Evolutionary conservation across 2,113 vertebrate genomes (phyloP).

Genomic region (Takifugu bimaculatus): DNA sequence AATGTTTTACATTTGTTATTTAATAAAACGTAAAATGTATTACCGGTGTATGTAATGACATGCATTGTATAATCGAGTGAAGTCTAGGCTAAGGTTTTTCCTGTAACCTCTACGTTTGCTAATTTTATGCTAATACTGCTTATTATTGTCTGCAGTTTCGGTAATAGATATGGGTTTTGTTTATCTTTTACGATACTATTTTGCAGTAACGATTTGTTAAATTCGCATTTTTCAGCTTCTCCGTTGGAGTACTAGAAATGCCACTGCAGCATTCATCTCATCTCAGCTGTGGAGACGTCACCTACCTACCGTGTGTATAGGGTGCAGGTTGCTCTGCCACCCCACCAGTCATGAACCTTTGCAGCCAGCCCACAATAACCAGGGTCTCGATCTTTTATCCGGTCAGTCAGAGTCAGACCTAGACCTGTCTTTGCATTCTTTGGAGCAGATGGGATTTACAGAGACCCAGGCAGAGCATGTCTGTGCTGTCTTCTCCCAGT

Average conservation of each 20-base stretch:
- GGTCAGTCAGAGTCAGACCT: not conserved
- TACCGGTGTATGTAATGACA: not conserved
- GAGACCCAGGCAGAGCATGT: conserved; percentile 64
- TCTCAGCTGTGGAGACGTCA: not conserved
- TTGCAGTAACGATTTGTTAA: not conserved
- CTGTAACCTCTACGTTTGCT: conserved; percentile 27
- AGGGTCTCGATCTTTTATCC: not conserved
- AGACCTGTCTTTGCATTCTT: conserved; percentile 28
- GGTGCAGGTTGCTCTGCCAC: conserved; percentile 34
- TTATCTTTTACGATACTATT: no score
- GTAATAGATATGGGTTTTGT: no score
- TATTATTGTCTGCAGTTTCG: no score
- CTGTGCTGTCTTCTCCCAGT: conserved; percentile 29
- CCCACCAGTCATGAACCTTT: conserved; percentile 8
- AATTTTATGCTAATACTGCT: conserved; percentile 1
- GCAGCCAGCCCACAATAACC: not conserved
- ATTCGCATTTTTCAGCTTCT: conserved; percentile 46
- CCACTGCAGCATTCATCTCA: not conserved
- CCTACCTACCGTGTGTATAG: not conserved
- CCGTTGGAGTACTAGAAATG: conserved; percentile 36
- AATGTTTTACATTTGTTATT: not conserved
- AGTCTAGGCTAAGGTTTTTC: no score
- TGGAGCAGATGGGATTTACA: conserved; percentile 80
- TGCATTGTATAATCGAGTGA: not conserved
- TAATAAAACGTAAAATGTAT: not conserved